A percentile compares a stretch with the other conserved stretches of the same genome.
phyloP scores from a whole-genome alignment of 2,888 invertebrate genomes.

The Macrosoma leucophasiata region DNA sequence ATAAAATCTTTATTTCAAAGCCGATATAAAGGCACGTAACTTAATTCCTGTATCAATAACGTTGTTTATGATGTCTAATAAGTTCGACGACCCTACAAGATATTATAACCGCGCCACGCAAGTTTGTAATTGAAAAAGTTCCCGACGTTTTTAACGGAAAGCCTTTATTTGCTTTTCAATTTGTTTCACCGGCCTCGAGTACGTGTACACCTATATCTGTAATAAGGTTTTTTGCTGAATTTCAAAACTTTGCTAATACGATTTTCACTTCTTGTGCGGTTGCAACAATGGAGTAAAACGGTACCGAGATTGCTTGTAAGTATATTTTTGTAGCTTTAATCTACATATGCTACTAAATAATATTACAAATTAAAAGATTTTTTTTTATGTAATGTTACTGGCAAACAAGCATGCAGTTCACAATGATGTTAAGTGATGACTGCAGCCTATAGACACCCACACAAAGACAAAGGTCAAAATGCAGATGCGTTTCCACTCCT shows the following conservation, averaged over 20 bases:
- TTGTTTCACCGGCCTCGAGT: constrained; percentile 41
- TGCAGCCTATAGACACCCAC: too few relatives aligned
- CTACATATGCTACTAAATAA: too few relatives aligned
- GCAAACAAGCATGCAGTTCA: too few relatives aligned
- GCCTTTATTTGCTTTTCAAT: constrained; percentile 50
- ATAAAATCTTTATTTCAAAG: too few relatives aligned
- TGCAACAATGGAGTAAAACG: too few relatives aligned
- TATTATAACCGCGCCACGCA: constrained; percentile 52
- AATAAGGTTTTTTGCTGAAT: constrained; percentile 38
- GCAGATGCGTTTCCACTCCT: too few relatives aligned
- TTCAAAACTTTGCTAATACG: constrained; percentile 30
- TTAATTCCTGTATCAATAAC: constrained; percentile 4
- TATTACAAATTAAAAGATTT: too few relatives aligned
- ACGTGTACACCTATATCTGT: constrained; percentile 32
- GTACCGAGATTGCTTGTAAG: too few relatives aligned
- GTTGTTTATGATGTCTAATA: constrained; percentile 17
- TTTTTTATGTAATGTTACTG: too few relatives aligned
- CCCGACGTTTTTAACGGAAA: constrained; percentile 47
- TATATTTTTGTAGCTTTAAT: too few relatives aligned
- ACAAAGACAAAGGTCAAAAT: too few relatives aligned
- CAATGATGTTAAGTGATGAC: too few relatives aligned
- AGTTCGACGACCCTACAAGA: constrained; percentile 36
- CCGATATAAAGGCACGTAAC: background rate
- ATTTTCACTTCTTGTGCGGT: constrained; percentile 10
- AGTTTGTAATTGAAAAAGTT: constrained; percentile 75